A percentile compares a stretch with the other conserved stretches of the same genome.
phyloP scores from a whole-genome alignment of 1,140 invertebrate genomes.

The Trinorchestia longiramus region DNA sequence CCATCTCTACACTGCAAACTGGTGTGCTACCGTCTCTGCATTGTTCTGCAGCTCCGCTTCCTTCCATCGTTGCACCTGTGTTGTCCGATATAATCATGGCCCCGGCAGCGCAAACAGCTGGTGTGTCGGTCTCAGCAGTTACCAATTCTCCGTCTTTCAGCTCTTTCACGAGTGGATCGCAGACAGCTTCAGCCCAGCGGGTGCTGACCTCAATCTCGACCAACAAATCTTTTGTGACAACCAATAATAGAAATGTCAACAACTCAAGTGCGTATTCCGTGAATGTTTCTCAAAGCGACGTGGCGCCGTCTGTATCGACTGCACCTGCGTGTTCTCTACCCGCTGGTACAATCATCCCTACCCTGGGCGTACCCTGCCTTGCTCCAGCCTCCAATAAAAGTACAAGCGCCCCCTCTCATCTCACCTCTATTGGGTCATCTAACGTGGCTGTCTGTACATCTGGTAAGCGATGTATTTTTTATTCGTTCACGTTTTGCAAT shows the following conservation, averaged over 20 bases:
- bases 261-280: neutral
- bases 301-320: neutral
- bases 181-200: neutral
- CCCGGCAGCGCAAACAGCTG: neutral
- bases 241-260: neutral
- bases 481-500: neutral
- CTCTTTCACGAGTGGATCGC: neutral
- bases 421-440: neutral
- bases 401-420: neutral
- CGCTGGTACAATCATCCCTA: neutral
- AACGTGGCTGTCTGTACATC: neutral
- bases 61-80: conserved; percentile 16
- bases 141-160: conserved; percentile 22
- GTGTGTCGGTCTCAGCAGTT: neutral
- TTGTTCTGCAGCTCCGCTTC: neutral
- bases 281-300: neutral
- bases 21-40: conserved; percentile 13
- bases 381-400: neutral
- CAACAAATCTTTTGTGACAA: neutral
- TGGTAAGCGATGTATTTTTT: neutral
- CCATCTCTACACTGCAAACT: conserved; percentile 26
- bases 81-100: conserved; percentile 11
- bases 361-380: neutral
- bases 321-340: neutral
- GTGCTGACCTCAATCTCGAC: neutral